These are phyloP conservation scores for Paramisgurnus dabryanus DNA, from an alignment of 2,113 vertebrate genomes.

Conservation along the genomic window DNA sequence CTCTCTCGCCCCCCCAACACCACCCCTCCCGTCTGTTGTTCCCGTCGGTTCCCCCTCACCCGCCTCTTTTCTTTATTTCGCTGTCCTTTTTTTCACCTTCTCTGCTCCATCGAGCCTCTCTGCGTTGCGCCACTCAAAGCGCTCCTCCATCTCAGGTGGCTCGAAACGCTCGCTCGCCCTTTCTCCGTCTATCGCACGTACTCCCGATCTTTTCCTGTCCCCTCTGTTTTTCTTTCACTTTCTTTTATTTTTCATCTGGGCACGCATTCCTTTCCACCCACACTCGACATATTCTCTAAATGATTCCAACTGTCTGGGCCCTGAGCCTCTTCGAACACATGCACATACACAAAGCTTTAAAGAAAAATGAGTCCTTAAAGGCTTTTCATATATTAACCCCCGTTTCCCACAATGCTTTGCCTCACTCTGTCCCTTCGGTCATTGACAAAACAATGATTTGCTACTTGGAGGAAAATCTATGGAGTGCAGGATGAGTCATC, in stretches of 20 bases:
- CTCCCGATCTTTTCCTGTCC: constrained; percentile 69
- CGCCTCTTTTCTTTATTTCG: constrained; percentile 36
- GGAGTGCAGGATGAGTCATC: not conserved
- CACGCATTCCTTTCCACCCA: constrained; percentile 81
- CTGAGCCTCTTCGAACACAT: constrained; percentile 54
- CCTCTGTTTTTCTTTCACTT: constrained; percentile 77
- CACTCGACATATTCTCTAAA: constrained; percentile 78
- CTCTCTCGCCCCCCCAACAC: constrained; percentile 53
- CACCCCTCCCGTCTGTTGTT: constrained; percentile 65
- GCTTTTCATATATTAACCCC: constrained; percentile 14
- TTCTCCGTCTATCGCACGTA: constrained; percentile 68
- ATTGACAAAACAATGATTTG: not conserved
- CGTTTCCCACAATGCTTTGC: constrained; percentile 5
- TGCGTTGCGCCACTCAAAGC: constrained; percentile 35
- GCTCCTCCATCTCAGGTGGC: constrained; percentile 67
- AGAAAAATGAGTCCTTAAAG: not conserved
- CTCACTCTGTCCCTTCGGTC: not conserved
- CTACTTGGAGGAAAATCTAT: not conserved
- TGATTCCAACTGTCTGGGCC: constrained; percentile 82
- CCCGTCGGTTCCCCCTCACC: constrained; percentile 50
- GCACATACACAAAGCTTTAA: constrained; percentile 21
- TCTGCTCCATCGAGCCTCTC: constrained; percentile 36
- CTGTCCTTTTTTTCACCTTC: constrained; percentile 47
- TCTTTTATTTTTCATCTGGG: constrained; percentile 77
- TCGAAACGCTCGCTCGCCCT: constrained; percentile 47